These are phyloP conservation scores for Ylistrum balloti DNA, from an alignment of 1,140 invertebrate species.

Conservation along the genomic window DNA sequence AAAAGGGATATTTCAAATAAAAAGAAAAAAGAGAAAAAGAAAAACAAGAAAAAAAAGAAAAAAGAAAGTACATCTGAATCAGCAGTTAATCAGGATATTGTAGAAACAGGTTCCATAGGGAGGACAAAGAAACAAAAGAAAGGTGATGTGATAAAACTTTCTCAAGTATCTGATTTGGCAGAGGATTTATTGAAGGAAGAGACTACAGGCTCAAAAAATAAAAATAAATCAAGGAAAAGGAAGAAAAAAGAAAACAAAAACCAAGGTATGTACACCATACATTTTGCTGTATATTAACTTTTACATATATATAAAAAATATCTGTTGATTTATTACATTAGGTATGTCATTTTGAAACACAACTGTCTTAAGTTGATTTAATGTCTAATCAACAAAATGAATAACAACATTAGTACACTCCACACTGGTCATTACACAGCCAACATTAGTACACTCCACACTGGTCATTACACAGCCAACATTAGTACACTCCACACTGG, in stretches of 20 bases:
- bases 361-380: too few relatives aligned
- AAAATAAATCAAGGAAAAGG: neutral
- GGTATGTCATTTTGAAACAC: too few relatives aligned
- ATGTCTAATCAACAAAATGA: too few relatives aligned
- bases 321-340: too few relatives aligned
- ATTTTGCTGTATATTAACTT: too few relatives aligned
- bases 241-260: neutral
- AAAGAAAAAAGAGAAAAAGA: constrained; percentile 48
- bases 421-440: too few relatives aligned
- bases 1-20: neutral
- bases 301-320: too few relatives aligned
- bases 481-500: too few relatives aligned
- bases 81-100: neutral
- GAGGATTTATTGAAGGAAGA: constrained; percentile 47
- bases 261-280: too few relatives aligned
- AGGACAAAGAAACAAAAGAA: neutral
- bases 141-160: neutral
- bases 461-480: too few relatives aligned
- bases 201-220: constrained; percentile 38
- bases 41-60: constrained; percentile 58
- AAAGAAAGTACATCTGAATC: neutral
- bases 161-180: neutral
- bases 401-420: too few relatives aligned
- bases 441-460: too few relatives aligned
- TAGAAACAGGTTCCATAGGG: neutral